Conservation (phyloP, 37 sponge, comb jelly and placozoan species). For the Aplysina aerophoba region DNA sequence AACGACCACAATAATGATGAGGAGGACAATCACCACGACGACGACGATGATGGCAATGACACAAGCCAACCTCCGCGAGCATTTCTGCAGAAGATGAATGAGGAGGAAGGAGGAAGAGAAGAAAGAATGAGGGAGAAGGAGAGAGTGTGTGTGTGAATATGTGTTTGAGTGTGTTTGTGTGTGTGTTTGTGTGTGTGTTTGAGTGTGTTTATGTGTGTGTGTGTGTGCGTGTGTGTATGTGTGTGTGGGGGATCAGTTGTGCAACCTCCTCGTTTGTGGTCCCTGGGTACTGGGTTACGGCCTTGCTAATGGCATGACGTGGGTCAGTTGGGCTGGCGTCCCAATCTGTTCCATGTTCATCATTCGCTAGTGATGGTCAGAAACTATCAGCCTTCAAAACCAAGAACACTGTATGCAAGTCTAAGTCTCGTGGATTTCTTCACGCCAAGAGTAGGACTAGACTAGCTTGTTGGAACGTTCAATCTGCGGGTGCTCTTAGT, state of each 20-base stretch:
- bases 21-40: neutral
- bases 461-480: slow-evolving; percentile 23
- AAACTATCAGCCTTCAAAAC: slow-evolving; percentile 15
- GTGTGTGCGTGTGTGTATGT: slow-evolving; percentile 7
- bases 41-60: neutral
- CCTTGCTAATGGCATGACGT: slow-evolving; percentile 33
- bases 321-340: slow-evolving; percentile 20
- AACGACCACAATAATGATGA: neutral
- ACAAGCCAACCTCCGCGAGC: neutral
- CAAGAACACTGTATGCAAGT: neutral
- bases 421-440: slow-evolving; percentile 19
- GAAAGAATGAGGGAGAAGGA: slow-evolving; percentile 34
- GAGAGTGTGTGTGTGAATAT: neutral
- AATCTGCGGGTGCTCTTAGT: neutral
- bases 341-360: slow-evolving; percentile 30
- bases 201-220: slow-evolving; percentile 15
- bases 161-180: neutral
- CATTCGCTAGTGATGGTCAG: slow-evolving; percentile 19
- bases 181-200: slow-evolving; percentile 18
- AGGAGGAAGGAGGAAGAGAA: no score
- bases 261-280: slow-evolving; percentile 19
- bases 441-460: slow-evolving; percentile 23
- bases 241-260: neutral
- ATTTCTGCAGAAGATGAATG: neutral
- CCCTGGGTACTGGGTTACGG: slow-evolving; percentile 30